Percentiles rank a stretch among this genome's conserved stretches.
Evolutionary conservation across 2,113 vertebrate genomes (phyloP).

Genomic region (Megaceryle torquata): DNA sequence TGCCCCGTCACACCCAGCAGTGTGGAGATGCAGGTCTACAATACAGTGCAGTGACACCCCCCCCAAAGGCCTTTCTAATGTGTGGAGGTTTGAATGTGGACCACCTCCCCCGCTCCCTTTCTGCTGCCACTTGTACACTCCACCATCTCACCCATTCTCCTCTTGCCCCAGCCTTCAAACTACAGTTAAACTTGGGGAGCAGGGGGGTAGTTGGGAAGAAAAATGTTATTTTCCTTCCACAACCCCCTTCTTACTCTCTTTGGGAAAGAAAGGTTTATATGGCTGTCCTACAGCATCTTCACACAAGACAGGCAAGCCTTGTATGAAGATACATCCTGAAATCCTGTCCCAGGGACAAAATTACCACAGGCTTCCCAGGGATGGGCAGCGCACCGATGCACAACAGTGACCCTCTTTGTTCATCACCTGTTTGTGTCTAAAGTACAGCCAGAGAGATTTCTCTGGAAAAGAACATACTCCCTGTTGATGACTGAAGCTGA

Average conservation of each 20-base stretch:
- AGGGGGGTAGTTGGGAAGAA: not conserved
- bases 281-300: not conserved
- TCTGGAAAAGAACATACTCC: not conserved
- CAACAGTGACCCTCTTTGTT: not conserved
- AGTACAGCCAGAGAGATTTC: not conserved
- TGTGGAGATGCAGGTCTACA: not conserved
- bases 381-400: not conserved
- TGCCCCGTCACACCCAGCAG: not conserved
- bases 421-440: too few species aligned
- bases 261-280: not conserved
- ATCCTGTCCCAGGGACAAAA: not conserved
- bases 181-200: rapidly evolving
- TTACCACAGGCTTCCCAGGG: not conserved
- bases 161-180: not conserved
- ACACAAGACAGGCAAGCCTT: not conserved
- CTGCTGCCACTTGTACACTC: not conserved
- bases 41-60: not conserved
- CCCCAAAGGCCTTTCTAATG: not conserved
- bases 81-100: not conserved
- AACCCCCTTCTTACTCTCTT: not conserved
- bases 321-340: not conserved
- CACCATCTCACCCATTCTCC: not conserved
- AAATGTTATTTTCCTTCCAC: not conserved
- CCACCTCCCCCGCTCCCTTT: too few species aligned
- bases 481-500: not conserved